phyloP scores from a whole-genome alignment of 2,797 vertebrate species.

The Chelidonichthys spinosus region DNA sequence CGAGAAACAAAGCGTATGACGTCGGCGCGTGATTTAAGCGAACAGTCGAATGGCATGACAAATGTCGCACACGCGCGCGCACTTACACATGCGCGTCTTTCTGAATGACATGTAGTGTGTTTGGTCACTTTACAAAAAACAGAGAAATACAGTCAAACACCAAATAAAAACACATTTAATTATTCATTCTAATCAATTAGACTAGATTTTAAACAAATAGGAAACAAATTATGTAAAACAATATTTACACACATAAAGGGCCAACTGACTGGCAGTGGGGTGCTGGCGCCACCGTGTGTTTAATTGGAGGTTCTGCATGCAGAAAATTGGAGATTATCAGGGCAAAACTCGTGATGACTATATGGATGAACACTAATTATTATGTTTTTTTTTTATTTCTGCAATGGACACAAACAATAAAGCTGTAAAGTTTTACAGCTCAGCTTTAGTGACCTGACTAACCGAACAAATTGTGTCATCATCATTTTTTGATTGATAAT shows the following conservation, averaged over 20 bases:
- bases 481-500: neutral
- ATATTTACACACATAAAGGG: neutral
- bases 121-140: too few relatives aligned
- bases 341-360: neutral
- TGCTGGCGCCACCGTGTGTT: constrained; percentile 47
- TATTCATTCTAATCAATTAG: too few relatives aligned
- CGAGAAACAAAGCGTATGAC: too few relatives aligned
- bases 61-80: too few relatives aligned
- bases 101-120: too few relatives aligned
- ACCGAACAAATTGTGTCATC: neutral
- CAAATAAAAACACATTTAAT: neutral
- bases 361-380: neutral
- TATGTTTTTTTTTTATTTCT: neutral
- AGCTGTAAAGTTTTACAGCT: neutral
- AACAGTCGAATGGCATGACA: too few relatives aligned
- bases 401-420: neutral
- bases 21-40: too few relatives aligned
- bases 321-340: neutral
- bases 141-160: neutral
- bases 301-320: neutral
- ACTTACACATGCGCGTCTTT: too few relatives aligned
- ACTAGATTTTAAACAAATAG: too few relatives aligned
- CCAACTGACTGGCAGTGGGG: neutral
- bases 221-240: neutral
- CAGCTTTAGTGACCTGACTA: neutral